These are phyloP conservation scores for Pectinophora gossypiella DNA, from an alignment of 1,140 invertebrate species.

Conservation along the genomic window DNA sequence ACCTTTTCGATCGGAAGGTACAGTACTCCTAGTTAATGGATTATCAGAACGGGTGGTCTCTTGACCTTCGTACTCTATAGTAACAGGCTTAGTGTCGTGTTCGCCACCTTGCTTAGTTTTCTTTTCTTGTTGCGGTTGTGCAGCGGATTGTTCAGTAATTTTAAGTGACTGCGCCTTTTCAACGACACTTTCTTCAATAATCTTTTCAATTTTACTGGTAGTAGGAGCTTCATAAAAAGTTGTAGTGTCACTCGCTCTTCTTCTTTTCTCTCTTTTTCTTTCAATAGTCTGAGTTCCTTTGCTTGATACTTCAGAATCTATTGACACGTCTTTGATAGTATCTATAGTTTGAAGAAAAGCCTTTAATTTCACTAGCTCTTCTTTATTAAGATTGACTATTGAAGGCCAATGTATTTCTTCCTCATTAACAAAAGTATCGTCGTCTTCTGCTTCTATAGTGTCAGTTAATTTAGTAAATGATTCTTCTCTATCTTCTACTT, in stretches of 20 bases:
- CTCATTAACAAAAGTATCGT: constrained; percentile 10
- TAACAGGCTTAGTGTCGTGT: too few relatives aligned
- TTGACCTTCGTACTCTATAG: too few relatives aligned
- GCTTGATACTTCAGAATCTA: too few relatives aligned
- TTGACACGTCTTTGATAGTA: too few relatives aligned
- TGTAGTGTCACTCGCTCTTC: too few relatives aligned
- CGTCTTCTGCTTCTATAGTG: constrained; percentile 16
- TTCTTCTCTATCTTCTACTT: constrained; percentile 14
- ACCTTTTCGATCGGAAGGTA: too few relatives aligned
- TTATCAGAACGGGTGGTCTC: too few relatives aligned
- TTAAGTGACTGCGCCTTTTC: constrained; percentile 6
- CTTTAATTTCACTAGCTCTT: constrained; percentile 14
- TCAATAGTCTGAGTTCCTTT: not conserved
- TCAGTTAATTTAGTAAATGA: not conserved
- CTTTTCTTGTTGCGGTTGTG: too few relatives aligned
- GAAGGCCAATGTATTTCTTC: constrained; percentile 27
- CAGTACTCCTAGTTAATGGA: too few relatives aligned
- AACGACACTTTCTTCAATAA: not conserved
- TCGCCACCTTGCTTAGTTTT: too few relatives aligned
- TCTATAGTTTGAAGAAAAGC: not conserved
- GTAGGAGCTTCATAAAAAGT: not conserved
- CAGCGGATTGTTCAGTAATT: too few relatives aligned
- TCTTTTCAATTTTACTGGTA: not conserved
- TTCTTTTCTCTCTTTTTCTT: not conserved
- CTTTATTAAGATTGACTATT: constrained; percentile 26